Base-by-base conservation (phyloP, 2,113 vertebrate genomes). In the Passer montanus region DNA sequence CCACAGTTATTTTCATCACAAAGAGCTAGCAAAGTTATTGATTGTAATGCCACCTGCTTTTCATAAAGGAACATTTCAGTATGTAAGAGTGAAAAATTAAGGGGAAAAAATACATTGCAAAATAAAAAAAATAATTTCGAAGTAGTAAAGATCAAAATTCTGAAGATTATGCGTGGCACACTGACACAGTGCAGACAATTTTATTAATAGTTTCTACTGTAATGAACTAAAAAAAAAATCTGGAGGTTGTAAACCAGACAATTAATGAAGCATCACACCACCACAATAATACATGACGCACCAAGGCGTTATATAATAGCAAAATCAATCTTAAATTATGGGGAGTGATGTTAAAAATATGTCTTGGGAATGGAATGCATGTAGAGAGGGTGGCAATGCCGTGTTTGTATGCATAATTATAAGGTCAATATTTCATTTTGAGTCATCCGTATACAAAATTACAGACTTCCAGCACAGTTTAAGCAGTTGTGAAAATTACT, bases 241-340 rank as follows among this genome's bases (percentile, higher is more conserved):
- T 55, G 14, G 35, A 66, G 18, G 35, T 10, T 80, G 12, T 73
- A 78, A 63, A 83, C 13, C 28, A 85, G 81, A 89, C 24, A 78
- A 72, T 53, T 52, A 59, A 81, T 31, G 46, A 95, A 94, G 87
- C 67, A 85, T 63, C 63, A 85, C 35, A 69, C 27, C 74, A 76
- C 47, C 67, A 77, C 70, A 89, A 41, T 22, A 63, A 41, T 6
- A 87, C 16, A 49, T 2, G 78, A 95, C 5, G 30, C 89, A 84
- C 58, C 91, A 87, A 66, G 87, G 96, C 93, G 55, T 97, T 97
- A 97, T 94, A 95, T 95, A 97, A 97, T 95, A 97, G 82, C 95
- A 96, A 96, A 95, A 90, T 63, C 44, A 33, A 68, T 41, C 41
- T 62, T 41, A 39, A 88, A 66, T 53, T 60, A 55, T 8, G 33